Conservation (phyloP, 2,797 vertebrate genomes). For the Coluber constrictor region DNA sequence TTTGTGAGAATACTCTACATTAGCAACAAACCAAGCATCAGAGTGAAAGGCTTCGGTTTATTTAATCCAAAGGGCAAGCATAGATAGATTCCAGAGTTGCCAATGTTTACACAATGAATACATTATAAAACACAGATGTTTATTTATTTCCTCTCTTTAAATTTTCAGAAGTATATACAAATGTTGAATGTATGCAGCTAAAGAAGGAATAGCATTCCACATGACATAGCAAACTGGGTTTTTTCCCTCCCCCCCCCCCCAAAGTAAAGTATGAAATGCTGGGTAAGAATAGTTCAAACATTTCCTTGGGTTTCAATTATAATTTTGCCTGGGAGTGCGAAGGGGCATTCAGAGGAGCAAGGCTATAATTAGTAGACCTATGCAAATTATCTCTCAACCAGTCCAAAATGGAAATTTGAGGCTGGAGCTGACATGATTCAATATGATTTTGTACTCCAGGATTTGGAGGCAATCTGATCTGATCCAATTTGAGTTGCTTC, state of each 20-base stretch:
- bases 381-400: neutral
- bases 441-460: neutral
- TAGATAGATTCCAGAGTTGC: neutral
- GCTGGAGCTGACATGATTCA: neutral
- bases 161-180: neutral
- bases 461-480: neutral
- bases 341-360: neutral
- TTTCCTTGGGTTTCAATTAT: neutral
- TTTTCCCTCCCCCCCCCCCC: fast-evolving
- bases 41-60: neutral
- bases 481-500: neutral
- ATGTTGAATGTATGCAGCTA: neutral
- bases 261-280: neutral
- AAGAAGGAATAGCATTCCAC: neutral
- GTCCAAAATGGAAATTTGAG: neutral
- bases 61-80: neutral
- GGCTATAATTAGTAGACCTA: neutral
- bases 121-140: constrained; percentile 2
- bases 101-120: neutral
- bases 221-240: neutral
- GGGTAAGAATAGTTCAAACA: neutral
- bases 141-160: neutral
- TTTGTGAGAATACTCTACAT: neutral
- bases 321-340: neutral
- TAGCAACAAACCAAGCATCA: neutral